Percentiles rank a stretch among this genome's conserved stretches.
These are phyloP conservation scores for Ophonus ardosiacus DNA, from an alignment of 2,888 invertebrate genomes.

Conservation along the genomic window DNA sequence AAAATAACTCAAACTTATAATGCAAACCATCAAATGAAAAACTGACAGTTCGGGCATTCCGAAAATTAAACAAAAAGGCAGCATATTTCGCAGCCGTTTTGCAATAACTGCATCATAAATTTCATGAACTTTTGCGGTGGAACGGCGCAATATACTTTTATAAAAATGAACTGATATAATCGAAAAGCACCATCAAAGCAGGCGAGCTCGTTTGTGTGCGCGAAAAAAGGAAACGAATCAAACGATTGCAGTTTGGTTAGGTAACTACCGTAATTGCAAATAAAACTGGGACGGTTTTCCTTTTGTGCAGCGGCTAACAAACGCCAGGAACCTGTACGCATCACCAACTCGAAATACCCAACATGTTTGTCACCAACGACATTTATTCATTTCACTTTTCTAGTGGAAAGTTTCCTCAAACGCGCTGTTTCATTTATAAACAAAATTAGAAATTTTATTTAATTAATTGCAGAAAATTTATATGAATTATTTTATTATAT, in stretches of 20 bases:
- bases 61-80: constrained; percentile 34
- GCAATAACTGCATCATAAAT: constrained; percentile 62
- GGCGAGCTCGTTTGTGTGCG: constrained; percentile 49
- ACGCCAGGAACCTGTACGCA: neutral
- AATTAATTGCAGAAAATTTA: no score
- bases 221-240: constrained; percentile 41
- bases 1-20: constrained; percentile 41
- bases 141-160: constrained; percentile 50
- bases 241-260: constrained; percentile 55
- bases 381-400: neutral
- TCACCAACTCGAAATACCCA: neutral
- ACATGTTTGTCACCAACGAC: neutral
- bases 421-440: no score
- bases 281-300: constrained; percentile 46
- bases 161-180: constrained; percentile 61
- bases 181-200: constrained; percentile 59
- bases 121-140: constrained; percentile 53
- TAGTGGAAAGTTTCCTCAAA: no score
- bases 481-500: no score
- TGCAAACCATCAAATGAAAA: constrained; percentile 38
- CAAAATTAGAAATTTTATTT: no score
- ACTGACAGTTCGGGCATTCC: constrained; percentile 7
- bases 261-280: constrained; percentile 60
- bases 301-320: constrained; percentile 46
- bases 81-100: constrained; percentile 49